A percentile compares a stretch with the other conserved stretches of the same genome.
Evolutionary conservation across 2,797 vertebrate species (phyloP).

Genomic region (Ctenochaetus hawaiiensis): DNA sequence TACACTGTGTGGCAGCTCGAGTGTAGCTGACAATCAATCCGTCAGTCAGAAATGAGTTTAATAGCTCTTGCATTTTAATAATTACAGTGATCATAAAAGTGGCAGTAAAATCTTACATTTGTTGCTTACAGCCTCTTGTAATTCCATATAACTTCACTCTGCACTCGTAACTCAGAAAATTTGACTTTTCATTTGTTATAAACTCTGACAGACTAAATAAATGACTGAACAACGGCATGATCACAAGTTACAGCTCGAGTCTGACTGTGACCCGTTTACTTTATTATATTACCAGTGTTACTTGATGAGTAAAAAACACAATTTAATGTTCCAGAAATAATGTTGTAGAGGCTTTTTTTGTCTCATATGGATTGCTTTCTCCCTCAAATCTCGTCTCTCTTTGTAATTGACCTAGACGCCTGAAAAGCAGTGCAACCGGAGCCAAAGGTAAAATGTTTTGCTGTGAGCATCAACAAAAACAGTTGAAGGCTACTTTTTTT

Average conservation of each 20-base stretch:
- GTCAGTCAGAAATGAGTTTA: not conserved
- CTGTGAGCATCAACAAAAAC: slow-evolving; percentile 51
- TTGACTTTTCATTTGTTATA: slow-evolving; percentile 2
- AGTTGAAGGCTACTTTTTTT: slow-evolving; percentile 24
- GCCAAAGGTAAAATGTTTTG: slow-evolving; percentile 34
- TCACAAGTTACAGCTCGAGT: slow-evolving; percentile 17
- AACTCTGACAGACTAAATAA: slow-evolving; percentile 18
- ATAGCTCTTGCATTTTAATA: not conserved
- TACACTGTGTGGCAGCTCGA: too few relatives aligned
- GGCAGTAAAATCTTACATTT: not conserved
- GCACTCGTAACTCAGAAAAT: not conserved
- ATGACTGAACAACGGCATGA: slow-evolving; percentile 1
- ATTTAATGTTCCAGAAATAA: slow-evolving; percentile 28
- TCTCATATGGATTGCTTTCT: slow-evolving; percentile 10
- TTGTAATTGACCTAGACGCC: slow-evolving; percentile 50
- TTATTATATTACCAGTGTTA: slow-evolving; percentile 5
- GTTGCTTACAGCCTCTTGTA: not conserved
- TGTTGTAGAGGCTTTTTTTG: not conserved
- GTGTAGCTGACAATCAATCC: not conserved
- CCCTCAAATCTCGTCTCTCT: slow-evolving; percentile 18
- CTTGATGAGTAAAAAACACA: not conserved
- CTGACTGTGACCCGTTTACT: slow-evolving; percentile 25
- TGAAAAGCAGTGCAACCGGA: slow-evolving; percentile 21
- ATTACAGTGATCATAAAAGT: not conserved
- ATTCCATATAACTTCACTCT: not conserved